phyloP scores from a whole-genome alignment of 2,888 invertebrate species.

The Acleris sparsana region DNA sequence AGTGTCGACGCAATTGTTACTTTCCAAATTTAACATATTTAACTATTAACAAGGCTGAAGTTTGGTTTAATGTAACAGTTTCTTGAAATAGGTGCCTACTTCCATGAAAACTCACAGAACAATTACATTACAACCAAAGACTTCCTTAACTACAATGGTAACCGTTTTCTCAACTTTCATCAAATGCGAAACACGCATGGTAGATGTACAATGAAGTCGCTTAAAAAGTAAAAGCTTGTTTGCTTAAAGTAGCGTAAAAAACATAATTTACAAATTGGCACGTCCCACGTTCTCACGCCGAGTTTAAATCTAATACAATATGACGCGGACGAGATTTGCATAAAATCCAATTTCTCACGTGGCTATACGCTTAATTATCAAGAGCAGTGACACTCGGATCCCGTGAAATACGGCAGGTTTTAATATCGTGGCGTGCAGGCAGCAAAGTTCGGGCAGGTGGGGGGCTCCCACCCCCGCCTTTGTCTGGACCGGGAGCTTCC shows the following conservation, averaged over 20 bases:
- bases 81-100: too few relatives aligned
- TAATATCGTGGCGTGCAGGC: conserved; percentile 58
- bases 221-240: background rate
- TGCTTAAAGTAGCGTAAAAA: background rate
- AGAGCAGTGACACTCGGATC: conserved; percentile 63
- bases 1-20: conserved; percentile 54
- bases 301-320: conserved; percentile 29
- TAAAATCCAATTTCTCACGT: conserved; percentile 35
- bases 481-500: conserved; percentile 15
- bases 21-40: background rate
- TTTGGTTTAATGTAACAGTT: too few relatives aligned
- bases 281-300: background rate
- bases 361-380: conserved; percentile 54
- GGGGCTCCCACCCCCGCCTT: conserved; percentile 31
- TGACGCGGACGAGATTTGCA: conserved; percentile 26
- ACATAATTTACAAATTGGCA: background rate
- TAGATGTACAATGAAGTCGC: background rate
- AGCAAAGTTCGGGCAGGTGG: conserved; percentile 55
- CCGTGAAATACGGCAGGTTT: conserved; percentile 71
- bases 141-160: too few relatives aligned
- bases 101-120: too few relatives aligned
- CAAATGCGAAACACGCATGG: background rate
- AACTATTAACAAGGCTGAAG: too few relatives aligned
- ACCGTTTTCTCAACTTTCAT: background rate
- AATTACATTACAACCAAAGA: too few relatives aligned